Evolutionary conservation across 2,797 vertebrate genomes (phyloP).

Genomic region (Naso thynnoides): DNA sequence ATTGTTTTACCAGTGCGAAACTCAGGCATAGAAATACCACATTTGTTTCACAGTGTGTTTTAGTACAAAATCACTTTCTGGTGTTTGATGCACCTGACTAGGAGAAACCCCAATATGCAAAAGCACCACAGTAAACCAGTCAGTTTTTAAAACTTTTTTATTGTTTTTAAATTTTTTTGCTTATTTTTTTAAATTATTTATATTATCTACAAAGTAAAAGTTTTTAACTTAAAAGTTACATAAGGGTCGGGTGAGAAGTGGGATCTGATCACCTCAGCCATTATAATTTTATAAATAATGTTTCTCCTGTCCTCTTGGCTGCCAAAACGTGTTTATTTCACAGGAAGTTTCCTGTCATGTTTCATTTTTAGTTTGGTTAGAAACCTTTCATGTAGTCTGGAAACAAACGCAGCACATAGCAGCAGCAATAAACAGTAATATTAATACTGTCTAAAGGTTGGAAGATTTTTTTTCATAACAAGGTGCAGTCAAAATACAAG

Average conservation of each 20-base stretch:
- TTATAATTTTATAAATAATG: slow-evolving; percentile 97
- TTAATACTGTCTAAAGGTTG: slow-evolving; percentile 96
- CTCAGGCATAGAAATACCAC: no score
- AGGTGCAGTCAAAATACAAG: slow-evolving; percentile 94
- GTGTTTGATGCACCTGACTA: no score
- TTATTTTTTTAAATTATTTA: slow-evolving; percentile 95
- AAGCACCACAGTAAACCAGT: slow-evolving; percentile 52
- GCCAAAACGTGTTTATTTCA: slow-evolving; percentile 88
- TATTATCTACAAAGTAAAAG: slow-evolving; percentile 99
- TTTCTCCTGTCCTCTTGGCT: slow-evolving; percentile 87
- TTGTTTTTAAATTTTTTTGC: slow-evolving; percentile 96
- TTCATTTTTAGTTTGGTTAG: slow-evolving; percentile 92
- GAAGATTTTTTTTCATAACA: slow-evolving; percentile 92
- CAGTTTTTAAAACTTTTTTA: slow-evolving; percentile 99
- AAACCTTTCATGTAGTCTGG: slow-evolving; percentile 92
- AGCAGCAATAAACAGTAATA: slow-evolving; percentile 94
- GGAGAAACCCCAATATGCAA: slow-evolving; percentile 14
- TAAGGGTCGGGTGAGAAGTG: slow-evolving; percentile 92
- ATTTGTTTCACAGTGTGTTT: no score
- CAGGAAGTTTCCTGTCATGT: slow-evolving; percentile 80
- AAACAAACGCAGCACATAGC: slow-evolving; percentile 90
- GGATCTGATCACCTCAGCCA: slow-evolving; percentile 89
- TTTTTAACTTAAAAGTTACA: slow-evolving; percentile 99
- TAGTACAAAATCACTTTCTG: no score
- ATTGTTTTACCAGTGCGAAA: neutral